Evolutionary conservation across 2,888 invertebrate genomes (phyloP).

Genomic region (Aporophyla lueneburgensis): DNA sequence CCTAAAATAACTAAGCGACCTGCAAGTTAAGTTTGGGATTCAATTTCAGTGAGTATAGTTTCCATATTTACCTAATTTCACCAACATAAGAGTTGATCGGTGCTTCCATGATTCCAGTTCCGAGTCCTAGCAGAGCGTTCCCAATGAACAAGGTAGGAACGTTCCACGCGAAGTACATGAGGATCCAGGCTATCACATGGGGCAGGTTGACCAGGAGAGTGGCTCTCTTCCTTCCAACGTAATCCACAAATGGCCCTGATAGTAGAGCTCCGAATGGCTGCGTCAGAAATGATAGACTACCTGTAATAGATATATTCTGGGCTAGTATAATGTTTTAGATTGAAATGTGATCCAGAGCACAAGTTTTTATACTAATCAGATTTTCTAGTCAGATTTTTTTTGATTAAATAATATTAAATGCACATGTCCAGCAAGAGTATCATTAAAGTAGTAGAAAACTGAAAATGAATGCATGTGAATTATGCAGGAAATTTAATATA

Average conservation of each 20-base stretch:
- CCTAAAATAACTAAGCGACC: not conserved
- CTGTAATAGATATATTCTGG: slow-evolving; percentile 76
- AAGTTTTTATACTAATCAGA: too few relatives aligned
- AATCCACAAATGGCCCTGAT: slow-evolving; percentile 90
- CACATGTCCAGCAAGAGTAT: not conserved
- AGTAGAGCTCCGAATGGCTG: slow-evolving; percentile 90
- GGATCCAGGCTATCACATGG: slow-evolving; percentile 89
- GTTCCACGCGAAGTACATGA: slow-evolving; percentile 88
- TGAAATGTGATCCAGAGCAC: not conserved
- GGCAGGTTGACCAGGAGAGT: slow-evolving; percentile 90
- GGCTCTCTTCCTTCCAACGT: slow-evolving; percentile 89
- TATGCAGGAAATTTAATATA: too few relatives aligned
- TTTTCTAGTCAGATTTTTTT: not conserved
- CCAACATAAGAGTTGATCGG: slow-evolving; percentile 91
- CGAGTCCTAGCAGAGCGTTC: slow-evolving; percentile 88
- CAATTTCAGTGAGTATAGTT: not conserved
- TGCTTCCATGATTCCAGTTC: slow-evolving; percentile 91
- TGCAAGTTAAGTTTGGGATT: not conserved
- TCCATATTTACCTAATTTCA: slow-evolving; percentile 86
- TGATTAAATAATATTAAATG: not conserved
- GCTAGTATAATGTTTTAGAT: not conserved
- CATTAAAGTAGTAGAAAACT: not conserved
- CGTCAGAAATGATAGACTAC: slow-evolving; percentile 89
- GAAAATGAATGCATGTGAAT: not conserved
- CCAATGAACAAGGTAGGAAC: slow-evolving; percentile 86